A percentile compares a stretch with the other conserved stretches of the same genome.
Evolutionary conservation across 1,140 invertebrate genomes (phyloP).

Genomic region (Paralvinella palmiformis): DNA sequence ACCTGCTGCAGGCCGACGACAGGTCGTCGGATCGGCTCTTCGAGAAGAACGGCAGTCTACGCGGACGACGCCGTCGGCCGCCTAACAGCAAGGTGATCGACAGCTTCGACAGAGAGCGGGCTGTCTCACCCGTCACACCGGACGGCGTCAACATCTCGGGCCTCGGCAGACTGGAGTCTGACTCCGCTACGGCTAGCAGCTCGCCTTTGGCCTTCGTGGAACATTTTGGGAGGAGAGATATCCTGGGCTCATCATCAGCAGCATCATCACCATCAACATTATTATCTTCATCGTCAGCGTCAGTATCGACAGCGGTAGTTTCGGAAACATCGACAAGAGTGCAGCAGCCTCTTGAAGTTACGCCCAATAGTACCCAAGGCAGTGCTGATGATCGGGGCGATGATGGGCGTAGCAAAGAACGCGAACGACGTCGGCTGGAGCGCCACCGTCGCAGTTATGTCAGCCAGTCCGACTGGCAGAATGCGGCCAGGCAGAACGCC

Average conservation of each 20-base stretch:
- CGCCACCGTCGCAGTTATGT: not conserved
- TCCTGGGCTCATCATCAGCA: not conserved
- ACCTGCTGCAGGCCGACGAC: not conserved
- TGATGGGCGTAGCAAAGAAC: not conserved
- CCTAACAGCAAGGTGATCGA: not conserved
- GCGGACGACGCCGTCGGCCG: not conserved
- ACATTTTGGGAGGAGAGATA: not conserved
- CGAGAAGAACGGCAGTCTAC: not conserved
- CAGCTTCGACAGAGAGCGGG: slow-evolving; percentile 1
- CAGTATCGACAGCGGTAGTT: not conserved
- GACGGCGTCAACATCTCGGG: not conserved
- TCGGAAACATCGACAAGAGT: not conserved
- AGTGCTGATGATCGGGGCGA: too few relatives aligned
- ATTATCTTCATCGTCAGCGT: not conserved
- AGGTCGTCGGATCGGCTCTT: not conserved
- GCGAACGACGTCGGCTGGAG: not conserved
- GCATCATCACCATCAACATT: not conserved
- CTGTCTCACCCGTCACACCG: not conserved
- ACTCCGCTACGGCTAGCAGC: not conserved
- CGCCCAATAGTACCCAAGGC: not conserved
- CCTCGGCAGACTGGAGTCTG: not conserved
- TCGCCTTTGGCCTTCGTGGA: not conserved
- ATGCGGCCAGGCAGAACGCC: not conserved
- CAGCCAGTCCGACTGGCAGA: too few relatives aligned
- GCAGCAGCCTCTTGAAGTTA: not conserved